phyloP scores from a whole-genome alignment of 2,888 invertebrate genomes.

The Gerosis bhagava region DNA sequence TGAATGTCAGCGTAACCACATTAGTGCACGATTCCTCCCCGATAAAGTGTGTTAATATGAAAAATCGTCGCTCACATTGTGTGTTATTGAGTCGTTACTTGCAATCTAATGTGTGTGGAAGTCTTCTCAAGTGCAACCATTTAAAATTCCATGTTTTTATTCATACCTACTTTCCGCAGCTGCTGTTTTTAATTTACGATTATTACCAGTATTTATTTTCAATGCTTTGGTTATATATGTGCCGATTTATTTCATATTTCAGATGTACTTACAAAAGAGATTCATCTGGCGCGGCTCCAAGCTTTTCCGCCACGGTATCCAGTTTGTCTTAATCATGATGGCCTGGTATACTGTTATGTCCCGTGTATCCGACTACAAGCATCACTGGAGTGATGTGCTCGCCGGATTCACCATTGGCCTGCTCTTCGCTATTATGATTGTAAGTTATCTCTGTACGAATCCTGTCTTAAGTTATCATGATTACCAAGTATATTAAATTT shows the following conservation, averaged over 20 bases:
- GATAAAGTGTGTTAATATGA: constrained; percentile 17
- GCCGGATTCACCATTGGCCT: constrained; percentile 89
- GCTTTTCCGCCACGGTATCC: constrained; percentile 92
- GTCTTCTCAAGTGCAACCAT: too few relatives aligned
- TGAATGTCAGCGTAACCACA: constrained; percentile 19
- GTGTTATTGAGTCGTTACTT: constrained; percentile 4
- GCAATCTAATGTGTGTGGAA: neutral
- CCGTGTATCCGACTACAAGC: constrained; percentile 97
- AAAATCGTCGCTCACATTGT: neutral
- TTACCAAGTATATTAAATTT: too few relatives aligned
- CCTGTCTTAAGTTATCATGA: too few relatives aligned
- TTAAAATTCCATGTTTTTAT: too few relatives aligned
- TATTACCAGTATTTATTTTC: too few relatives aligned
- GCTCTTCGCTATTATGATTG: constrained; percentile 86
- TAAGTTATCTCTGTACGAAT: constrained; percentile 76
- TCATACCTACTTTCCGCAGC: too few relatives aligned
- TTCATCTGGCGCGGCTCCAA: constrained; percentile 91
- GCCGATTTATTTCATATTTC: constrained; percentile 41
- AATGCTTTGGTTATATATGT: too few relatives aligned
- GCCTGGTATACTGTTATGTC: constrained; percentile 95
- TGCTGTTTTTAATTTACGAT: too few relatives aligned
- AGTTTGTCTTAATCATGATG: constrained; percentile 89
- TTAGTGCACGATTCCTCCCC: constrained; percentile 11
- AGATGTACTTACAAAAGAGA: constrained; percentile 95
- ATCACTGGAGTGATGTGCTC: constrained; percentile 98